Base-by-base conservation (phyloP, 1,140 invertebrate species). In the Leucophenga varia region DNA sequence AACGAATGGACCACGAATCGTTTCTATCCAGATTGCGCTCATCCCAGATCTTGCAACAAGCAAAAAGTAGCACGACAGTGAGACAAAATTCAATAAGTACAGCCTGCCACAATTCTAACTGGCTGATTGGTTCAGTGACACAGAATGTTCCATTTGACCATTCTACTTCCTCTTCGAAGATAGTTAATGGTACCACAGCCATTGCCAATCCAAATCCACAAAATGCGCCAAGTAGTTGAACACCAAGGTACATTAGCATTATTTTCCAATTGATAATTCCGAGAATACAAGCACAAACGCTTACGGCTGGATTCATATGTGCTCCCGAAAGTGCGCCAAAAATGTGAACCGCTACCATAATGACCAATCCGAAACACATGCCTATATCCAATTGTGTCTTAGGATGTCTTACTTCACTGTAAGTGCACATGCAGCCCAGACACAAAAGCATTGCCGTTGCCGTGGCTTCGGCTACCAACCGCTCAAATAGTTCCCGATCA, bases 251-350 rank as follows among this genome's bases (percentile, higher is more conserved):
- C 4, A 12, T 41, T 1, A 49, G 9, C 46, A 55, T 45, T 17
- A 42, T 1, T 18, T 31, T 8, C 41, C 45, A 49, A 1, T 45
- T 20, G 41, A 55, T 55, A 0, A 32, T 13, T 2, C 42, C 34
- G 0, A 55, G 6, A 7, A 55, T 49, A 3, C 32, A 31, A 10
- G 54, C 54, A 4, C 25, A 5, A 0, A 14, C n/a, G 12, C 37
- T 45, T 1, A 55, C 50, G 20, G 50, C 25, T 0, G 54, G 54
- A 46, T 55, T 53, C 0, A 55, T 14, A 35, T 55, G 54, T 6
- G 41, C 45, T 1, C 46, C 50, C 12, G 45, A 41, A 3, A 55
- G 1, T 2, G 53, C 44, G 1, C 22, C 42, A 8, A 53, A 55
- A 8, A 4, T 38, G 5, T 55, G 45, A 1, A 46, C 44, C 0